A percentile compares a stretch with the other conserved stretches of the same genome.
Conservation (phyloP, 2,113 vertebrate species). For the Psophia crepitans region DNA sequence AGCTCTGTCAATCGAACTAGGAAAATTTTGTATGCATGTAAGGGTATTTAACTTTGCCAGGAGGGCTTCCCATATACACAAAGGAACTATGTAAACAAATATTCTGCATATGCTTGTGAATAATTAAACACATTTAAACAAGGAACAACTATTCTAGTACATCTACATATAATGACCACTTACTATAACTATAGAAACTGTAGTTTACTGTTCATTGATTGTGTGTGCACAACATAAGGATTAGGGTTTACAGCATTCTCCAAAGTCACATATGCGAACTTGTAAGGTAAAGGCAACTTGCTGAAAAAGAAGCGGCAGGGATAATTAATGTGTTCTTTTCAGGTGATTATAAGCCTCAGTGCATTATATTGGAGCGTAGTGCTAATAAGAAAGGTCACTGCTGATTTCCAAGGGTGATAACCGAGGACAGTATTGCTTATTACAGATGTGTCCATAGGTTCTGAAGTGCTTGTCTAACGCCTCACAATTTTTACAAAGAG, state of each 20-base stretch:
- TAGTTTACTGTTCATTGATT: not conserved
- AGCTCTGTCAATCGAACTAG: constrained; percentile 31
- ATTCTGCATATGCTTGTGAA: constrained; percentile 50
- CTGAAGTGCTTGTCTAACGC: not conserved
- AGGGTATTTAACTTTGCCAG: constrained; percentile 52
- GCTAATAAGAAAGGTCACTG: not conserved
- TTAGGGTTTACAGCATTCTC: not conserved
- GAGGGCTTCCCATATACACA: constrained; percentile 13
- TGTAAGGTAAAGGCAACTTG: not conserved
- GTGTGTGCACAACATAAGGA: not conserved
- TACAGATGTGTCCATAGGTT: not conserved
- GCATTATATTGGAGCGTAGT: not conserved
- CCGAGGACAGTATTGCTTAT: not conserved
- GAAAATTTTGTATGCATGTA: constrained; percentile 38
- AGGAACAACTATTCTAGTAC: not conserved
- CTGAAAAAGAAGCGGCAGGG: not conserved
- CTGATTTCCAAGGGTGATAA: not conserved
- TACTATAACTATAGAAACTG: not conserved
- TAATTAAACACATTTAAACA: constrained; percentile 57
- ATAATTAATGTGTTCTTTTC: not conserved
- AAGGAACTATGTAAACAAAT: constrained; percentile 63
- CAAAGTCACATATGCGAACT: not conserved
- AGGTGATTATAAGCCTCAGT: not conserved
- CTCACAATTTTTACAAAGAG: not conserved
- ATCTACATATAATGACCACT: not conserved